Base-by-base conservation (phyloP, 2,113 vertebrate species). In the Myiopsitta monachus region DNA sequence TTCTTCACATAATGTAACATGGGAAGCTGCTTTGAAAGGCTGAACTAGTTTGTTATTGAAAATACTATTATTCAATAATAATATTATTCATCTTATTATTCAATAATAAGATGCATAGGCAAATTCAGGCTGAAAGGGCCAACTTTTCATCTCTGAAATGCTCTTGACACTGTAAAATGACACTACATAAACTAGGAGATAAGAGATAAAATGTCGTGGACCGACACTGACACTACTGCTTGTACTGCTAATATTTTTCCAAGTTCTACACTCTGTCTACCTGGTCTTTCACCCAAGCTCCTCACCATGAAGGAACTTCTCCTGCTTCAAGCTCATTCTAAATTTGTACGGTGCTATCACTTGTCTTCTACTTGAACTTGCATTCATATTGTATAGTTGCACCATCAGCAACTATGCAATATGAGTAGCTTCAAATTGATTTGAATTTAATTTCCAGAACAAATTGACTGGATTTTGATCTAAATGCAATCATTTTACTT, bases 21-120 rank as follows among this genome's bases (percentile, higher is more conserved):
- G 19, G 49, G 27, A 62, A 82, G 36, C 22, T 87, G 75, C 46
- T 92, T 44, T 83, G 85, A 74, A 83, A 89, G 63, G 74, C 2
- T 83, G 41, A 59, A 30, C 61, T 79, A 14, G 59, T 96, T 96
- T 94, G 87, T 52, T 89, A 91, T 86, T 94, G 94, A 96, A 96
- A 97, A 83, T 43, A 67, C 27, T 10, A 5, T n/a, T 5, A 46
- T 31, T 69, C 24, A 57, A 4, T 6, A 41, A 46, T 51, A 73
- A 82, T 5, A 46, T 31, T 69, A n/a, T n/a, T n/a, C n/a, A n/a
- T n/a, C n/a, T n/a, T n/a, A n/a, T n/a, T 5, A 46, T 31, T 69
- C 24, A 57, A 4, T 6, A 41, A 46, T 51, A 73, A 82, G 66
- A 22, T 43, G 51, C 21, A 79, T 49, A 94, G 41, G 73, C 54